A percentile compares a stretch with the other conserved stretches of the same genome.
Evolutionary conservation across 2,888 invertebrate species (phyloP).

Genomic region (Chloromyia formosa): DNA sequence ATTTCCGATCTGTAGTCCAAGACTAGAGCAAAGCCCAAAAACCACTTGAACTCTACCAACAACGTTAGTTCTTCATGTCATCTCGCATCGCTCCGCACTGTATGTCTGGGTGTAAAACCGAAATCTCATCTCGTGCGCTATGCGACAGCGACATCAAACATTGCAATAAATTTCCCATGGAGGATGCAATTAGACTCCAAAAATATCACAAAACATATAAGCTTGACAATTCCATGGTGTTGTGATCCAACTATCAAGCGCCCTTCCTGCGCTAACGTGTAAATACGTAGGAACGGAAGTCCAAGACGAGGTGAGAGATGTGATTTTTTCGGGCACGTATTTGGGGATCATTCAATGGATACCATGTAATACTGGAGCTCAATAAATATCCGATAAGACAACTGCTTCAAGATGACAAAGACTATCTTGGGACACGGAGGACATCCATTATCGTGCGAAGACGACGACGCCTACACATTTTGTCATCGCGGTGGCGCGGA

Average conservation of each 20-base stretch:
- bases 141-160: constrained; percentile 48
- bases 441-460: constrained; percentile 41
- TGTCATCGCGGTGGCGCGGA: neutral
- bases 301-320: constrained; percentile 11
- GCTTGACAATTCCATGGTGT: neutral
- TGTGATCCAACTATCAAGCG: neutral
- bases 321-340: neutral
- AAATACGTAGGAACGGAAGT: constrained; percentile 13
- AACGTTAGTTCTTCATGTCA: neutral
- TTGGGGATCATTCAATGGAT: constrained; percentile 2
- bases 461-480: constrained; percentile 33
- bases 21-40: too few relatives aligned
- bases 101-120: neutral
- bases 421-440: constrained; percentile 13
- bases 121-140: neutral
- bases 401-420: constrained; percentile 19
- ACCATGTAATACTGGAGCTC: constrained; percentile 31
- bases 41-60: too few relatives aligned
- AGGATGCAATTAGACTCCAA: constrained; percentile 50
- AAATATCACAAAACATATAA: constrained; percentile 42
- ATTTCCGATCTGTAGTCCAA: too few relatives aligned
- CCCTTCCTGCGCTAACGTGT: too few relatives aligned
- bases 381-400: constrained; percentile 46
- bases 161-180: constrained; percentile 50
- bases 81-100: neutral